phyloP scores from a whole-genome alignment of 2,888 invertebrate genomes.

The Nebria salina region DNA sequence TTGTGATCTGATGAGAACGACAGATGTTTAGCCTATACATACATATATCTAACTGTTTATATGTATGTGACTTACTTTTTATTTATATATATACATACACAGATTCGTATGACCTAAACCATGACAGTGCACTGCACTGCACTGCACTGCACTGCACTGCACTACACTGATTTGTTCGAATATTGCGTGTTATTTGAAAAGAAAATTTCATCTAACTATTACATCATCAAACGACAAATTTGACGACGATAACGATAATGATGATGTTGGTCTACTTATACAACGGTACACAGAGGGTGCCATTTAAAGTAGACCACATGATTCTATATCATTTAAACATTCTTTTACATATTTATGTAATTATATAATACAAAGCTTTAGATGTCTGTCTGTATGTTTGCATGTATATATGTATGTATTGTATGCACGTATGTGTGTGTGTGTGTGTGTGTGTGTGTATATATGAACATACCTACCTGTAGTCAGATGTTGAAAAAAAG shows the following conservation, averaged over 20 bases:
- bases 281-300: background rate
- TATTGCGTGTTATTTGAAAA: background rate
- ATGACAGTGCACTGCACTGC: background rate
- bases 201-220: too few species aligned
- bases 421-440: background rate
- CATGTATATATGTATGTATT: background rate
- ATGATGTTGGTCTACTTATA: background rate
- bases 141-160: background rate
- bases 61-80: background rate
- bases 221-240: too few species aligned
- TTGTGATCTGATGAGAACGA: background rate
- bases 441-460: background rate
- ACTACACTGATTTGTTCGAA: background rate
- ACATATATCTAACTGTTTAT: background rate
- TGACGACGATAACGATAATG: too few species aligned
- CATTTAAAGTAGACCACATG: too few species aligned
- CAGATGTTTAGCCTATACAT: conserved; percentile 1
- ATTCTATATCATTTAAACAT: too few species aligned
- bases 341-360: too few species aligned
- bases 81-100: background rate
- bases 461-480: background rate
- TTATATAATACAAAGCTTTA: too few species aligned
- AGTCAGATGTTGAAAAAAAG: too few species aligned
- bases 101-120: too few species aligned
- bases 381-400: background rate